Conservation (phyloP, 2,888 invertebrate species). For the Antheraea yamamai region DNA sequence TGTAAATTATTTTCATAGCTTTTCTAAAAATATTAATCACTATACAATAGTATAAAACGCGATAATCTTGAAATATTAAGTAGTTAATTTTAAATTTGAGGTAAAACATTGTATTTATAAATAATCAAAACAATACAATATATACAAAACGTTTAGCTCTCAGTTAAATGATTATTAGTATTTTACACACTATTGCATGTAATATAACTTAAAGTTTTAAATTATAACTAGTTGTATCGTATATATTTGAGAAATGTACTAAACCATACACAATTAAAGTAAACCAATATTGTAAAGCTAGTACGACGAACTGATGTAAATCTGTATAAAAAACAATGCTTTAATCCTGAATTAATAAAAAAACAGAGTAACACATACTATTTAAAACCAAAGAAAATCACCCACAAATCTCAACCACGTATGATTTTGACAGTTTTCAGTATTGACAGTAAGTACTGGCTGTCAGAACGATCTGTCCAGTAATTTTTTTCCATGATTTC, state of each 20-base stretch:
- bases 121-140: background rate
- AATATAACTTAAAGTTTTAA: background rate
- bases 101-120: background rate
- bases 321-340: background rate
- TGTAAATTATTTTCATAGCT: constrained; percentile 9
- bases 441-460: background rate
- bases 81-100: background rate
- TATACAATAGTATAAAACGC: background rate
- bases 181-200: background rate
- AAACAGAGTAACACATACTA: background rate
- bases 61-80: background rate
- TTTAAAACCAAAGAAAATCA: background rate
- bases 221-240: background rate
- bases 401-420: background rate
- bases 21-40: background rate
- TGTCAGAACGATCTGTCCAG: background rate
- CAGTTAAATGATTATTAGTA: background rate
- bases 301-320: background rate
- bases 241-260: background rate
- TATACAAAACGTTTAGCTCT: background rate
- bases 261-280: background rate
- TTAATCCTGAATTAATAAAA: background rate
- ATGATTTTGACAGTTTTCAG: background rate
- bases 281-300: background rate
- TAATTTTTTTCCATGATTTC: background rate